Percentiles rank a stretch among this genome's conserved stretches.
Evolutionary conservation across 2,888 invertebrate species (phyloP).

Genomic region (Epinotia bilunana): DNA sequence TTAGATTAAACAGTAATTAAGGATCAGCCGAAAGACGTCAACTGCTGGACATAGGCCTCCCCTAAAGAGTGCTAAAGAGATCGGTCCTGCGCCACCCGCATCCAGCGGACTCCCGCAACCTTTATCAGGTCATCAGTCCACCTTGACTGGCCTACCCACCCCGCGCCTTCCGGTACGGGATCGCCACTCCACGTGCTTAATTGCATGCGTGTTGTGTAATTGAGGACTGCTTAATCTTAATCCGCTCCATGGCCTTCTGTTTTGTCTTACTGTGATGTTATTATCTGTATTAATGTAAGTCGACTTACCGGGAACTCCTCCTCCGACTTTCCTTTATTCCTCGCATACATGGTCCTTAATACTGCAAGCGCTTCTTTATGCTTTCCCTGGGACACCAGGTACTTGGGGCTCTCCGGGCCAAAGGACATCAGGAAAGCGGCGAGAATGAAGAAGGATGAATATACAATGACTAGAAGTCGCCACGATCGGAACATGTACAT

Average conservation of each 20-base stretch:
- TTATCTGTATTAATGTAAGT: neutral
- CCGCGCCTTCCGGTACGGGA: no score
- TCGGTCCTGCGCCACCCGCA: no score
- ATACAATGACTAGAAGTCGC: slow-evolving; percentile 87
- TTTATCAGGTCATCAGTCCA: no score
- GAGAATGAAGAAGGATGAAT: slow-evolving; percentile 85
- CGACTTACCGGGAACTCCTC: slow-evolving; percentile 79
- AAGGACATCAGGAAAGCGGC: slow-evolving; percentile 81
- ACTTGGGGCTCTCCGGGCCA: slow-evolving; percentile 92
- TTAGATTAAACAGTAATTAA: neutral
- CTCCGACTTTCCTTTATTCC: slow-evolving; percentile 67
- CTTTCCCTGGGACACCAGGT: slow-evolving; percentile 86
- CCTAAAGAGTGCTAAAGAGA: no score
- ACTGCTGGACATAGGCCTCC: no score
- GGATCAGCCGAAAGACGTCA: no score
- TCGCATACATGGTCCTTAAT: slow-evolving; percentile 84
- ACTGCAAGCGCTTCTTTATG: slow-evolving; percentile 86
- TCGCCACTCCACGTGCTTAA: no score
- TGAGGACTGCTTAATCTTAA: no score
- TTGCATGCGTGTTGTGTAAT: no score
- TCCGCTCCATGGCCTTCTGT: neutral
- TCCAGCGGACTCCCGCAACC: no score
- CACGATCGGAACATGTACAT: slow-evolving; percentile 87
- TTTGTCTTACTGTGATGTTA: neutral
- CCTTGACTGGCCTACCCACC: no score